Conservation (phyloP, 2,888 invertebrate genomes). For the Amblyteles armatorius region DNA sequence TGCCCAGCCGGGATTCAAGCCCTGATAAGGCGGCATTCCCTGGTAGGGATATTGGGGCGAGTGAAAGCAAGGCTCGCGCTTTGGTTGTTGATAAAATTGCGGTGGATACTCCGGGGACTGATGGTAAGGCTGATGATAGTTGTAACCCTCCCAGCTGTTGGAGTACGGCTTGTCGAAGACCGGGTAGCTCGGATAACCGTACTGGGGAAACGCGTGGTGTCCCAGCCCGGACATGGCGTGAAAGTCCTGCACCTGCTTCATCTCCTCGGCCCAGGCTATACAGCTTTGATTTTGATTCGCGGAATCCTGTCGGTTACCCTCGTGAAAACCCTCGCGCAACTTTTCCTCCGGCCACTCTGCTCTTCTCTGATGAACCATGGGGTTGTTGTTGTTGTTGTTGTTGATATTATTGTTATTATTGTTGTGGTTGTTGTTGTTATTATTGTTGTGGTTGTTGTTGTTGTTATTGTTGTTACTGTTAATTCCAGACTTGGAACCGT, state of each 20-base stretch:
- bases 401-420: not conserved
- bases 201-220: slow-evolving; percentile 79
- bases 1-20: slow-evolving; percentile 80
- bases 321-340: slow-evolving; percentile 77
- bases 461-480: slow-evolving; percentile 7
- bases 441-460: not conserved
- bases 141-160: slow-evolving; percentile 84
- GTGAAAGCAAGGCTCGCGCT: slow-evolving; percentile 80
- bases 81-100: slow-evolving; percentile 86
- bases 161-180: slow-evolving; percentile 85
- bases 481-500: slow-evolving; percentile 67
- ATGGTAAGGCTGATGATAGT: slow-evolving; percentile 88
- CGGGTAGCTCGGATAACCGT: slow-evolving; percentile 86
- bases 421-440: not conserved
- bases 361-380: slow-evolving; percentile 72
- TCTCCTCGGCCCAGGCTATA: slow-evolving; percentile 80
- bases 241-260: slow-evolving; percentile 82
- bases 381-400: slow-evolving; percentile 10
- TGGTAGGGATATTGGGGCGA: slow-evolving; percentile 82
- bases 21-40: slow-evolving; percentile 80
- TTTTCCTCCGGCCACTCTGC: slow-evolving; percentile 78
- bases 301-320: slow-evolving; percentile 75
- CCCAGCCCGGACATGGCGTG: slow-evolving; percentile 78
- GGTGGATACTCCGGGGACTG: slow-evolving; percentile 87
- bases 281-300: slow-evolving; percentile 75